Percentiles rank a stretch among this genome's conserved stretches.
Conservation (phyloP, 2,797 vertebrate species). For the Melanotaenia pygmaea region DNA sequence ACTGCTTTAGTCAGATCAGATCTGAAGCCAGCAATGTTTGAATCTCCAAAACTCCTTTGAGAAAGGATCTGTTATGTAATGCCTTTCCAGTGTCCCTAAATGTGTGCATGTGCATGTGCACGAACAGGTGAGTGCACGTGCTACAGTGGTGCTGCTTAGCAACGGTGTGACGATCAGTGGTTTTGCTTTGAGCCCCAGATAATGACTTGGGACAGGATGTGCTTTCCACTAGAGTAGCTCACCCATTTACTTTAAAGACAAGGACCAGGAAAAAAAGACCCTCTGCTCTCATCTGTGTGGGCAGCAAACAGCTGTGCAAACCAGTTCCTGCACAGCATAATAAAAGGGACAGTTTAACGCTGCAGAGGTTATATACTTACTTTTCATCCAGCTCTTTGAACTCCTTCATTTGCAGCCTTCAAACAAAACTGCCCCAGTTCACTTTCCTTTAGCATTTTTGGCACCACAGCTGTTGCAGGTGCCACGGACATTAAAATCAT, state of each 20-base stretch:
- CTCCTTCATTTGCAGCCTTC: constrained; percentile 58
- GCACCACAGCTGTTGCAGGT: neutral
- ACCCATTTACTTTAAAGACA: constrained; percentile 55
- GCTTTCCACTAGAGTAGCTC: constrained; percentile 55
- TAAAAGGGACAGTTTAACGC: constrained; percentile 34
- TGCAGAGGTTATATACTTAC: constrained; percentile 36
- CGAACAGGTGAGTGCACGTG: constrained; percentile 68
- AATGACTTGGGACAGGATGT: constrained; percentile 69
- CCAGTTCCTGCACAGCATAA: constrained; percentile 39
- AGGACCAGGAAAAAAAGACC: constrained; percentile 23
- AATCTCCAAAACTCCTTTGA: constrained; percentile 7
- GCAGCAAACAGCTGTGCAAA: constrained; percentile 45
- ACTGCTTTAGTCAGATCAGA: constrained; percentile 18
- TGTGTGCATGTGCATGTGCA: constrained; percentile 26
- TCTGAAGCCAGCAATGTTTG: constrained; percentile 2
- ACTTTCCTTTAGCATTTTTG: constrained; percentile 25
- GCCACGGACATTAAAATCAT: constrained; percentile 5
- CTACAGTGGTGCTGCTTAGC: constrained; percentile 71
- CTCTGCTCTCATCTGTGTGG: constrained; percentile 21
- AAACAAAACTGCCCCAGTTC: constrained; percentile 48
- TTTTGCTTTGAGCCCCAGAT: constrained; percentile 64
- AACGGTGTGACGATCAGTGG: constrained; percentile 70
- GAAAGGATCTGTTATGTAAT: constrained; percentile 32
- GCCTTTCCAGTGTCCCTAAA: constrained; percentile 31
- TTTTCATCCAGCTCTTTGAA: constrained; percentile 55